phyloP scores from a whole-genome alignment of 2,797 vertebrate genomes.

The Menidia menidia region DNA sequence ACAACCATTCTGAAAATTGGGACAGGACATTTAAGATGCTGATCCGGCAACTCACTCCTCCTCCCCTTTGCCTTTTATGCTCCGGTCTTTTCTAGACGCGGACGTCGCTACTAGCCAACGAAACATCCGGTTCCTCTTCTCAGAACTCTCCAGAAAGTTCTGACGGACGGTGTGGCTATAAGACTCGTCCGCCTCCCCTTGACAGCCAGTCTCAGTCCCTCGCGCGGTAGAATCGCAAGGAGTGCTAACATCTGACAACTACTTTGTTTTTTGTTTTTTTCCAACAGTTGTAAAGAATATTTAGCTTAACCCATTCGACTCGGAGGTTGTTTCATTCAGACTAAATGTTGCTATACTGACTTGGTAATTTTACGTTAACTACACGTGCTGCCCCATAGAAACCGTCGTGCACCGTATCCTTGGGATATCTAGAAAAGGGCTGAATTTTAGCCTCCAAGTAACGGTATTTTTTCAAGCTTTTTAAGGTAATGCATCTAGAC shows the following conservation, averaged over 20 bases:
- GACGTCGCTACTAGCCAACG: conserved; percentile 12
- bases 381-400: not conserved
- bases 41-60: not conserved
- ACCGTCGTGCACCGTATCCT: too few relatives aligned
- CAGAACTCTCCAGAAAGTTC: conserved; percentile 82
- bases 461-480: not conserved
- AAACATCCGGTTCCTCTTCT: conserved; percentile 53
- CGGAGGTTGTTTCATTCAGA: not conserved
- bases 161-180: conserved; percentile 50
- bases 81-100: conserved; percentile 32
- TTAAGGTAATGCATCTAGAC: not conserved
- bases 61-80: not conserved
- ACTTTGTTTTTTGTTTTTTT: conserved; percentile 20
- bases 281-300: accelerated
- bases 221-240: not conserved
- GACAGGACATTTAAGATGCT: not conserved
- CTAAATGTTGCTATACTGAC: not conserved
- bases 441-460: not conserved
- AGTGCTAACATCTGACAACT: accelerated
- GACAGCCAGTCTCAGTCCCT: not conserved
- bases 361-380: not conserved
- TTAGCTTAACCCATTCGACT: too few relatives aligned
- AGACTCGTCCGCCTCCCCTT: conserved; percentile 50
- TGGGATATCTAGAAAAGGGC: too few relatives aligned
- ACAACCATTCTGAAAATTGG: not conserved